Percentiles rank a stretch among this genome's conserved stretches.
phyloP scores from a whole-genome alignment of 2,113 vertebrate genomes.

The Origma solitaria region DNA sequence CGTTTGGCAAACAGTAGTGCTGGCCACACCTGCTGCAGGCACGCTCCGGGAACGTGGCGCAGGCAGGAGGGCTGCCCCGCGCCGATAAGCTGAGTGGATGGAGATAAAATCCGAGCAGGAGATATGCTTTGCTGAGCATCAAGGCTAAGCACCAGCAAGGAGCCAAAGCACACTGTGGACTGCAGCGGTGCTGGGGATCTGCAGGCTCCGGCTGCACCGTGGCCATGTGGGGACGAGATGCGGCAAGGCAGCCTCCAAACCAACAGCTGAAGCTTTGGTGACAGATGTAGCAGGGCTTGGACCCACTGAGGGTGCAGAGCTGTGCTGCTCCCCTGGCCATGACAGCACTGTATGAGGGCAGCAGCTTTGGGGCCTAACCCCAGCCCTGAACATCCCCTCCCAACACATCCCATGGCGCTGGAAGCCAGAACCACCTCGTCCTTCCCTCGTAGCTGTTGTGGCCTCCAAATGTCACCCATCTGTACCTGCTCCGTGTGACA shows the following conservation, averaged over 20 bases:
- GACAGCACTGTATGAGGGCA: accelerated
- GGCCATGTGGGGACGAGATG: accelerated
- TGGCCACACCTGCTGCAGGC: slow-evolving; percentile 78
- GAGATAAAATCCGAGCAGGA: slow-evolving; percentile 43
- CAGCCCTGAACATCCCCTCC: neutral
- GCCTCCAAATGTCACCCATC: neutral
- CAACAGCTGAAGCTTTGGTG: neutral
- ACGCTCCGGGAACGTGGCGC: slow-evolving; percentile 76
- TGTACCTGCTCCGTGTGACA: neutral
- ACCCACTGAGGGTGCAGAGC: accelerated
- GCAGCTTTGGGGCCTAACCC: neutral
- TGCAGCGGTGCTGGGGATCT: accelerated
- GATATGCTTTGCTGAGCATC: slow-evolving; percentile 61
- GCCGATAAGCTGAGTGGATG: slow-evolving; percentile 54
- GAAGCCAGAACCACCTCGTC: neutral
- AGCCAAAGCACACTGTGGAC: neutral
- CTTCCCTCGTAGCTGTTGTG: neutral
- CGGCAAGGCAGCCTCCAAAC: neutral
- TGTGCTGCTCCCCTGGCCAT: neutral
- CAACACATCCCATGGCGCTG: accelerated
- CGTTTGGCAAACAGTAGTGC: slow-evolving; percentile 14
- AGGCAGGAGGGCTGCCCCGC: slow-evolving; percentile 53
- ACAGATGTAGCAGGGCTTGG: accelerated
- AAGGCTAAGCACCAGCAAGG: slow-evolving; percentile 53
- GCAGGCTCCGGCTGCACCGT: accelerated